A percentile compares a stretch with the other conserved stretches of the same genome.
phyloP scores from a whole-genome alignment of 2,797 vertebrate species.

The Gephyroberyx darwinii region DNA sequence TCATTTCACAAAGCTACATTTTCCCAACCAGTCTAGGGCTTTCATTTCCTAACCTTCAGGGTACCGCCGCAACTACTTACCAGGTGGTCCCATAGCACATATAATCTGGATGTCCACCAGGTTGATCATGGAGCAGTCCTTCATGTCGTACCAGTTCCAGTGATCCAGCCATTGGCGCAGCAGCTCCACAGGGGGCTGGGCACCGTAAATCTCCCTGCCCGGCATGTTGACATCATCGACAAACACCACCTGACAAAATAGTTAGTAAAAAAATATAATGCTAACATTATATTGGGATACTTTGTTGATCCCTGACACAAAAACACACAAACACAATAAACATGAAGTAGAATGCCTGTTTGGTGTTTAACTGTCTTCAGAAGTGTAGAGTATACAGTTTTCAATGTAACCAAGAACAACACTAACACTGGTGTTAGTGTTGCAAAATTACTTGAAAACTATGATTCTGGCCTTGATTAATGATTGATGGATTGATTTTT shows the following conservation, averaged over 20 bases:
- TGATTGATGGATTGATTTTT: no score
- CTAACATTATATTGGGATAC: no score
- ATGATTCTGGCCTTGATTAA: no score
- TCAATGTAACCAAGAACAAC: no score
- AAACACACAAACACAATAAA: no score
- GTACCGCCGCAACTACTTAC: conserved; percentile 69
- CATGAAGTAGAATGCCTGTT: no score
- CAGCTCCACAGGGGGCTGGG: conserved; percentile 92
- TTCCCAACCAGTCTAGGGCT: neutral
- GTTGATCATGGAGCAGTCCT: conserved; percentile 88
- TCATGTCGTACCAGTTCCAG: conserved; percentile 93
- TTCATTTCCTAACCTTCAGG: neutral
- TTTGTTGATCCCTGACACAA: no score
- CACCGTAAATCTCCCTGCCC: conserved; percentile 89
- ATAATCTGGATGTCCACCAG: conserved; percentile 89
- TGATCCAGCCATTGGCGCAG: conserved; percentile 94
- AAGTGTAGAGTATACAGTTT: no score
- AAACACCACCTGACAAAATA: conserved; percentile 86
- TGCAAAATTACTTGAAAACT: no score
- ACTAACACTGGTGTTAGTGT: no score
- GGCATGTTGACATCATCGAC: conserved; percentile 97
- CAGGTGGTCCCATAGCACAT: conserved; percentile 93
- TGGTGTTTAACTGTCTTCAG: neutral
- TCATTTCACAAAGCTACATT: no score
- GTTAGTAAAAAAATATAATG: conserved; percentile 1